Evolutionary conservation across 2,888 invertebrate species (phyloP), one percentile per base, ranked within the genome.

Genomic region (Cheilosia soror): DNA sequence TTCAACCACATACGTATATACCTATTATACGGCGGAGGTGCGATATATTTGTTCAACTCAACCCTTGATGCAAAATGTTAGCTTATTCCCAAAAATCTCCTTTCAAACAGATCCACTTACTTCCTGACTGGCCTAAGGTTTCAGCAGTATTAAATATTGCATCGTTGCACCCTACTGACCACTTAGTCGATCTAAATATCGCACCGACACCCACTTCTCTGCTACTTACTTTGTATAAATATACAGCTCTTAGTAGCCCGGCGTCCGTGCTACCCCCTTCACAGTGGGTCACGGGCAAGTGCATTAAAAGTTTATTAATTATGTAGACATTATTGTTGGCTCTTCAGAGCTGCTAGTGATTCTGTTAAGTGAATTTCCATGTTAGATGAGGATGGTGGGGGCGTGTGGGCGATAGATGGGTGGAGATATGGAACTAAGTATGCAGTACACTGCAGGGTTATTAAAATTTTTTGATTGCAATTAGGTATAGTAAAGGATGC

Each of bases 261-360:
- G 29, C 44, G 27, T 5, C 42, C 6, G n/a, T 37, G 37, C 9
- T 37, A 37, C 11, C 44, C 9, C 5, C 40, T 11, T 6, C 55
- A 15, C 53, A 49, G 33, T 72, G 33, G 60, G 73, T 66, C 66
- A 73, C 31, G 75, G 72, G 69, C 71, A 84, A 84, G 65, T 84
- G 84, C 84, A 84, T 84, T 84, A 84, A 80, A 71, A 84, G 79
- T 84, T 71, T 75, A 79, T 84, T 75, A 80, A 80, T 75, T 84
- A 84, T 84, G 68, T 71, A 84, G 63, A 76, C 69, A 60, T 69
- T 75, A 66, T 80, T 73, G 79, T 83, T 66, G 33, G 78, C 62
- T 77, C 42, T 62, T 66, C 53, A 40, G 53, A 20, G 37, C 15
- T 62, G 44, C 51, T 25, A 31, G 72, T 73, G 63, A 78, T 73